Evolutionary conservation across 2,797 vertebrate species (phyloP), one percentile per base, ranked within the genome.

Genomic region (Mycteria americana): DNA sequence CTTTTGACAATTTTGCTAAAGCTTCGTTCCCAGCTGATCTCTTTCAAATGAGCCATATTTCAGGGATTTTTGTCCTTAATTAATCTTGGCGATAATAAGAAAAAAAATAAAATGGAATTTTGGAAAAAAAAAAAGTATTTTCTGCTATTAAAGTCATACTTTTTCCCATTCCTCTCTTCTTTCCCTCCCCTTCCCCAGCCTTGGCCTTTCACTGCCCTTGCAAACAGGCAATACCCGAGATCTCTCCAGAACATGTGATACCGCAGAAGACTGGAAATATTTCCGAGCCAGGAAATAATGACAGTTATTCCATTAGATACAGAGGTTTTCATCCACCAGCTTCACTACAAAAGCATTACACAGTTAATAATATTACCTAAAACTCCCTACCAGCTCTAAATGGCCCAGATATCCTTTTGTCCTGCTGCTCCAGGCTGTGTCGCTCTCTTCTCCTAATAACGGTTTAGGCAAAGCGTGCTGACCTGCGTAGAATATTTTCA

Each of bases 1-100:
- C 82, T 95, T 91, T 76, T 91, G 76, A 95, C 67, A 85, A 85
- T 97, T 97, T 97, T 97, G 81, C 96, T 95, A 79, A 91, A 91
- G 70, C 54, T 77, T 96, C 27, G 22, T 60, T 96, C 88, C 74
- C 92, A 96, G 94, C 35, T 93, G 89, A 96, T 94, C 88, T 95
- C 95, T 96, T 97, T 97, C 81, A 94, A 95, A 89, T 87, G 24
- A 97, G 92, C 62, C 31, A 16, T 86, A 72, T 93, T 88, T 77
- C 63, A 86, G 27, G 57, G 35, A 88, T 64, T 96, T 96, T 97
- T 53, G 94, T 72, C 51, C 41, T 94, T 97, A 97, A 95, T 93
- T 95, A 93, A 95, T 94, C 68, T 90, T 83, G 62, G 33, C 8
- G 11, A 91, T 93, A 39, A 65, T 12, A 89, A 82, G 31, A 83